Base-by-base conservation (phyloP, 2,888 invertebrate genomes). In the Rhingia campestris region DNA sequence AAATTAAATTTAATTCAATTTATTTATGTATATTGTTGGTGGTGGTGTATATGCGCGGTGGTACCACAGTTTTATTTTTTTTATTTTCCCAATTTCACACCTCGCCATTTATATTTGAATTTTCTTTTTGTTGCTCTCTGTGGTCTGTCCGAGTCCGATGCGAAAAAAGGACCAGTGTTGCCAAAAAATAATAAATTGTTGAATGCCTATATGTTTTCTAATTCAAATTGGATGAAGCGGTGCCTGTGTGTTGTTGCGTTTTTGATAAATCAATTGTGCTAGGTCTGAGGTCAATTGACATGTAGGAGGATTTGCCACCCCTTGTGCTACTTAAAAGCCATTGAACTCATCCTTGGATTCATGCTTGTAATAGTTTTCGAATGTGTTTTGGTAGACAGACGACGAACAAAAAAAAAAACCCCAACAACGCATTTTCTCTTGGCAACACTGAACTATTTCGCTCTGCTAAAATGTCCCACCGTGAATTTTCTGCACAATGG, bases 101-200 rank as follows among this genome's bases (percentile, higher is more conserved):
- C 54, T 81, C 81, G 82, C 77, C 79, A 79, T 82, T 79, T 45
- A 41, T 61, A 47, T 47, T 53, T 53, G 22, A 9, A 12, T 32
- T 59, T 30, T 35, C 45, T 67, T 67, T 22, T 10, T 54, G 22
- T 32, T 7, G 22, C 22, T 22, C 22, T 22, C 22, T 22, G 22
- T 47, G 14, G 12, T 22, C 39, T 12, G 22, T 37, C 51, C 7
- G 7, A 47, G 43, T 33, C 37, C 37, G 51, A 33, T 45, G 72
- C 54, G 53, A 22, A 22, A 33, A 7, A 33, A 3, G 33, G 10
- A 51, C 73, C 67, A 69, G 77, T 77, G 82, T 77, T 82, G 73
- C 77, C 77, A 73, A 61, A 61, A 22, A 72, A 43, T 12, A n/a
- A 12, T 4, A 14, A 45, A 32, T 4, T 12, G 1, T 5, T 0